Evolutionary conservation across 2,113 vertebrate genomes (phyloP).

Genomic region (Rostratula benghalensis): DNA sequence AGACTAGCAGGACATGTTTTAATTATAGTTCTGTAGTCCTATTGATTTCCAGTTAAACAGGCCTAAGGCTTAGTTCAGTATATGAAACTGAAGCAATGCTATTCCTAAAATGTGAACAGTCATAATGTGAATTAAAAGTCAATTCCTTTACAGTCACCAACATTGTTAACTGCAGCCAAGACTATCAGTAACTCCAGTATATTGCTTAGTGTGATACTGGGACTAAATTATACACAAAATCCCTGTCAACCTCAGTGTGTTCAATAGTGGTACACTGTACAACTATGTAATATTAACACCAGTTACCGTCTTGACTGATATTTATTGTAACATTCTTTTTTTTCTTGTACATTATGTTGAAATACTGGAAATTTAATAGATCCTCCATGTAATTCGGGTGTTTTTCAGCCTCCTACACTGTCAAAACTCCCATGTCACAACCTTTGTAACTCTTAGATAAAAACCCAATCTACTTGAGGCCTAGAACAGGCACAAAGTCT

Average conservation of each 20-base stretch:
- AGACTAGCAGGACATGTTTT: not conserved
- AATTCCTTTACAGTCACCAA: not conserved
- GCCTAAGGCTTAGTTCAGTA: not conserved
- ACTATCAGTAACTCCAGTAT: not conserved
- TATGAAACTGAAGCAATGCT: not conserved
- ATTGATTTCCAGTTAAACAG: not conserved
- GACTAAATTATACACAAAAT: not conserved
- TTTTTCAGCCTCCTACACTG: not conserved
- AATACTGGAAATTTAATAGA: not conserved
- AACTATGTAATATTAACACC: not conserved
- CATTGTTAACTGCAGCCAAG: not conserved
- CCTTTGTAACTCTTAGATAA: not conserved
- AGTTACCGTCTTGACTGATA: not conserved
- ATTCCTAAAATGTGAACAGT: not conserved
- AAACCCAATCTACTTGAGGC: not conserved
- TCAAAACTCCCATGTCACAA: not conserved
- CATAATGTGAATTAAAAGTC: not conserved
- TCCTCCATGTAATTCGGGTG: not conserved
- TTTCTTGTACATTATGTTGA: not conserved
- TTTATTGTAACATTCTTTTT: not conserved
- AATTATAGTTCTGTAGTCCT: not conserved
- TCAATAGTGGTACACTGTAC: rapidly evolving
- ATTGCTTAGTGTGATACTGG: not conserved
- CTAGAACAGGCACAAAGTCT: not conserved
- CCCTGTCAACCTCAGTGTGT: not conserved